Evolutionary conservation across 2,797 vertebrate genomes (phyloP), one percentile per base, ranked within the genome.

Genomic region (Aselliscus stoliczkanus): DNA sequence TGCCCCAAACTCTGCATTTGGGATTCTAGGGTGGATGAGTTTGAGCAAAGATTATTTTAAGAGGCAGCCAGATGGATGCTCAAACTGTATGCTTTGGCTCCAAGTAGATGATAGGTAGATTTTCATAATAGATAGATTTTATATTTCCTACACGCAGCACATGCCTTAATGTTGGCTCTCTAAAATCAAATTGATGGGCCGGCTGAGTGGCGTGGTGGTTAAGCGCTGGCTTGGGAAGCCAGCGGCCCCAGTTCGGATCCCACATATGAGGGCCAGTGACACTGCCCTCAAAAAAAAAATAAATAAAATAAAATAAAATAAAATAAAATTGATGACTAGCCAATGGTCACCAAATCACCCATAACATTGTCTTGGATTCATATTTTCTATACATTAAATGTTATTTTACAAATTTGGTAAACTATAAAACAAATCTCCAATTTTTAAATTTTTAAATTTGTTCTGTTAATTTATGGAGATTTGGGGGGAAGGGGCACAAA

Each of bases 401-500:
- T 60, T 44, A 84, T 7, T 83, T 83, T 89, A 18, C 2, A 91
- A 91, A 42, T 82, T 29, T 62, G 65, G 20, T 72, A 84, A 80
- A 58, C n/a, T 80, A 58, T 4, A 37, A 94, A 88, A 67, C 1
- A n/a, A 58, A 69, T 37, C 0, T 31, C 7, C 31, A 85, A 69
- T 82, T 90, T 67, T 64, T 5, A 39, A 79, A 64, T 54, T 73
- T 91, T 85, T 11, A 62, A 72, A 52, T 34, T 34, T 85, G 1
- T 73, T 25, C 5, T 56, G 18, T 52, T 73, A 39, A 65, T 56
- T 90, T 76, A 34, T 2, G 7, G 20, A 52, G 23, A 29, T 60
- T 21, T 21, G 34, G 1, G 4, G 29, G 5, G 0, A 21, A 0
- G 3, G 10, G 4, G 0, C 18, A 62, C 4, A 12, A 2, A 44